Evolutionary conservation across 2,113 vertebrate genomes (phyloP).

Genomic region (Chelonoidis abingdonii): DNA sequence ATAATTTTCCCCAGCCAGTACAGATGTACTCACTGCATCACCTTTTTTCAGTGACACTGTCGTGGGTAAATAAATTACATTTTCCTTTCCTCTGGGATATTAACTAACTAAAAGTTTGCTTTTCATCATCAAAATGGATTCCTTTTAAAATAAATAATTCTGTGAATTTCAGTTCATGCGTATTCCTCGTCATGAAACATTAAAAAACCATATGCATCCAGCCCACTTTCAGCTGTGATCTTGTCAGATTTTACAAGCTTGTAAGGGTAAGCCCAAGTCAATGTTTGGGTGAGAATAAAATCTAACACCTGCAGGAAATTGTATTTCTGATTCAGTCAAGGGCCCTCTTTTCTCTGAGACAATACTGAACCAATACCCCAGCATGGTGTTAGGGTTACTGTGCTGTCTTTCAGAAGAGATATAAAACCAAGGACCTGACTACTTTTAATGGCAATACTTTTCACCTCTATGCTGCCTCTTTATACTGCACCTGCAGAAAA

Average conservation of each 20-base stretch:
- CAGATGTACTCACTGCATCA: not conserved
- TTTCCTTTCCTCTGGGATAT: not conserved
- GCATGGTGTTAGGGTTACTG: not conserved
- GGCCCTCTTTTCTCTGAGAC: not conserved
- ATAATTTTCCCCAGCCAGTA: not conserved
- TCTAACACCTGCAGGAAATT: not conserved
- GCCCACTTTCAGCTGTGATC: not conserved
- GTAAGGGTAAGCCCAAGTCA: not conserved
- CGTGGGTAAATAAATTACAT: not conserved
- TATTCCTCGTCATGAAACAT: not conserved
- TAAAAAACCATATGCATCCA: not conserved
- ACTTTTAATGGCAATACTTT: not conserved
- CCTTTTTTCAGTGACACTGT: not conserved
- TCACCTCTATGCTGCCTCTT: not conserved
- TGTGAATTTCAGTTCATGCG: not conserved
- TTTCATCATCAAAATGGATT: not conserved
- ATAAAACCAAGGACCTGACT: not conserved
- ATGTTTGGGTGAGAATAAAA: not conserved
- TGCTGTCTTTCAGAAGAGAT: not conserved
- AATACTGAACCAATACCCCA: not conserved
- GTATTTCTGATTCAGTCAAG: not conserved
- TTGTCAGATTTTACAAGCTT: not conserved
- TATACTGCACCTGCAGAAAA: not conserved
- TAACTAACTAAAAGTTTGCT: not conserved
- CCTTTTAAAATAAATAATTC: not conserved